Conservation (phyloP, 2,888 invertebrate genomes). For the Halictus quadricinctus region DNA sequence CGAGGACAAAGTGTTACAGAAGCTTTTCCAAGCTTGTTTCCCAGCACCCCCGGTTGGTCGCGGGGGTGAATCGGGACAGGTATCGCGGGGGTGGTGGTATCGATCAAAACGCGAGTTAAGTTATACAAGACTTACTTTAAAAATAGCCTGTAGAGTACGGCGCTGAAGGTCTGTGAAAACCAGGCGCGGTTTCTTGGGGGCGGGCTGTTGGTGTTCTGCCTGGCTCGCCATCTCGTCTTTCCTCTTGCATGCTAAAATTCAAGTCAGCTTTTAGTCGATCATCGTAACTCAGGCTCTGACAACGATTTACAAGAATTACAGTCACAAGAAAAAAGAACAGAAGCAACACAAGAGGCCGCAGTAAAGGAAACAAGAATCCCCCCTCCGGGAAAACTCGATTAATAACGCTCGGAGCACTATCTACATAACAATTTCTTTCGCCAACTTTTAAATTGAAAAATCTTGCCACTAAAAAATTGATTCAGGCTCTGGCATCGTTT, state of each 20-base stretch:
- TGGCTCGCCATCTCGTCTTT: slow-evolving; percentile 94
- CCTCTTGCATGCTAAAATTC: slow-evolving; percentile 93
- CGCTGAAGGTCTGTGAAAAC: slow-evolving; percentile 99
- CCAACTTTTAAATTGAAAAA: background rate
- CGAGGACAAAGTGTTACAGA: background rate
- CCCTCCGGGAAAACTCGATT: background rate
- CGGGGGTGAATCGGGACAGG: slow-evolving; percentile 33
- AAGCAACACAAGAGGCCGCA: background rate
- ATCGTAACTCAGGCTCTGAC: background rate
- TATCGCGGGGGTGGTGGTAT: slow-evolving; percentile 67
- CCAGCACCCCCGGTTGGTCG: slow-evolving; percentile 5
- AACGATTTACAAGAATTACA: background rate
- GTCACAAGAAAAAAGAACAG: background rate
- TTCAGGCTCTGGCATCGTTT: background rate
- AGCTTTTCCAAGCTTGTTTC: slow-evolving; percentile 1
- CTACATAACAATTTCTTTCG: background rate
- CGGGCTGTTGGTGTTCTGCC: slow-evolving; percentile 91
- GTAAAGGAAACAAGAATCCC: background rate
- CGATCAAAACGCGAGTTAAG: slow-evolving; percentile 65
- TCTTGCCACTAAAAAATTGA: background rate
- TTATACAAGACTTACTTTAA: slow-evolving; percentile 89
- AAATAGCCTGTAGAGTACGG: slow-evolving; percentile 99
- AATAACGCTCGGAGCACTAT: background rate
- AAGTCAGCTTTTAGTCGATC: slow-evolving; percentile 56
- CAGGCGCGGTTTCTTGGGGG: slow-evolving; percentile 99